phyloP scores from a whole-genome alignment of 1,140 invertebrate species.

The Drosophila parvula region DNA sequence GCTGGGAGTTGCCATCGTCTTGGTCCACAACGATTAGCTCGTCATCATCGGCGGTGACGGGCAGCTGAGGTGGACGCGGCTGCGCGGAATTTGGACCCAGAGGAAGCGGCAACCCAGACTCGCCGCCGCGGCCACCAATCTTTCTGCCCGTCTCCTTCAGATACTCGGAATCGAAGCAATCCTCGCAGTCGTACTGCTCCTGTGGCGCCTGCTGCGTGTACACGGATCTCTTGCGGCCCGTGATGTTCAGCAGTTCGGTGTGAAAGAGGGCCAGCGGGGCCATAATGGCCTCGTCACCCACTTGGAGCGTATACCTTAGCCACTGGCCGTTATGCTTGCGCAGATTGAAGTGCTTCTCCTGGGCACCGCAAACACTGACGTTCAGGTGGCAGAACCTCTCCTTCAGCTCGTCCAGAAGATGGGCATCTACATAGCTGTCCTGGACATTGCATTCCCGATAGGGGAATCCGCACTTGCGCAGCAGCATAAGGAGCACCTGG shows the following conservation, averaged over 20 bases:
- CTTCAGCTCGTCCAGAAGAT: conserved; percentile 93
- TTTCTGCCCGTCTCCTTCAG: conserved; percentile 91
- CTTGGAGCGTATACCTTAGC: conserved; percentile 91
- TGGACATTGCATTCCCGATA: conserved; percentile 90
- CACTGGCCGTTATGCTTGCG: conserved; percentile 58
- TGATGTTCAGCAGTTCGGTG: conserved; percentile 94
- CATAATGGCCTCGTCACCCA: conserved; percentile 97
- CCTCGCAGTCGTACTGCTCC: conserved; percentile 93
- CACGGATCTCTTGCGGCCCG: conserved; percentile 87
- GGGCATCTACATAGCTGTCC: conserved; percentile 88
- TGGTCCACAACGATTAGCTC: conserved; percentile 92
- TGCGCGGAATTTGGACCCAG: conserved; percentile 55
- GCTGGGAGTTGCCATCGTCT: conserved; percentile 85
- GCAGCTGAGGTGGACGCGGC: conserved; percentile 55
- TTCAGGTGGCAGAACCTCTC: conserved; percentile 96
- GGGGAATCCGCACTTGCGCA: conserved; percentile 95
- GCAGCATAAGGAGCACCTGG: conserved; percentile 93
- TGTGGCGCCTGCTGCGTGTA: conserved; percentile 89
- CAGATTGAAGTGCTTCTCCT: conserved; percentile 82
- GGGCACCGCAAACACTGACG: conserved; percentile 85
- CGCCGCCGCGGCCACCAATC: conserved; percentile 86
- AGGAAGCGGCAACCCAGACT: conserved; percentile 84
- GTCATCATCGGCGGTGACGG: conserved; percentile 87
- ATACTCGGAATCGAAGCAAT: conserved; percentile 97
- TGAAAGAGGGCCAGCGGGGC: conserved; percentile 95